phyloP scores from a whole-genome alignment of 1,140 invertebrate species.

The Atopsyche davidsoni region DNA sequence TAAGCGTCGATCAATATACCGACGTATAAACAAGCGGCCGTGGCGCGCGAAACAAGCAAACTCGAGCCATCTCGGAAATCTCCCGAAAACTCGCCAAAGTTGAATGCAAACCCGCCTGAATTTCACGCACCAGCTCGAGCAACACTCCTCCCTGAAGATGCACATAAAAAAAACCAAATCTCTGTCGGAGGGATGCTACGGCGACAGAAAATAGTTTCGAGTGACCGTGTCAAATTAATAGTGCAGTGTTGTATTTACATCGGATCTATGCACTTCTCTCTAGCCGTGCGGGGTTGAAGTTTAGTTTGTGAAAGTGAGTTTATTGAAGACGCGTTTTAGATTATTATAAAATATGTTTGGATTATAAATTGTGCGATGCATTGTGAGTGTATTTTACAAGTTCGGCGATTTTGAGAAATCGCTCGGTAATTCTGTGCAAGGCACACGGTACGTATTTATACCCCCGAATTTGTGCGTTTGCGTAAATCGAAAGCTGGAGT shows the following conservation, averaged over 20 bases:
- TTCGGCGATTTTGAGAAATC: no score
- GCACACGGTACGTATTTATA: no score
- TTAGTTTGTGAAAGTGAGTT: no score
- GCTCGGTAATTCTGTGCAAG: no score
- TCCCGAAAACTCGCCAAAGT: conserved; percentile 18
- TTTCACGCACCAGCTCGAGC: not conserved
- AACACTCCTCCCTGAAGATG: not conserved
- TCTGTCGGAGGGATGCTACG: not conserved
- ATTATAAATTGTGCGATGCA: no score
- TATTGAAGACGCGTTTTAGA: no score
- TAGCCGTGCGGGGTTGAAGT: no score
- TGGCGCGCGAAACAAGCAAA: conserved; percentile 20
- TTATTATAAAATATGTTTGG: no score
- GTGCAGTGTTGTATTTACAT: conserved; percentile 19
- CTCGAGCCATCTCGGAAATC: conserved; percentile 8
- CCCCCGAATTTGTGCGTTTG: no score
- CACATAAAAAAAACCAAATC: conserved; percentile 8
- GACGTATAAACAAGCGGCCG: conserved; percentile 24
- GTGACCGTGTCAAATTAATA: conserved; percentile 12
- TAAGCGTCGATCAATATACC: conserved; percentile 30
- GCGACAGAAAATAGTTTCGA: conserved; percentile 11
- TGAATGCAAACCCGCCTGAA: conserved; percentile 8
- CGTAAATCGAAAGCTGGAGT: no score
- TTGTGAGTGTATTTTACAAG: no score
- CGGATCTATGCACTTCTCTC: conserved; percentile 12